These are phyloP conservation scores for Megaleporinus macrocephalus DNA, from an alignment of 2,113 vertebrate genomes.

Conservation along the genomic window DNA sequence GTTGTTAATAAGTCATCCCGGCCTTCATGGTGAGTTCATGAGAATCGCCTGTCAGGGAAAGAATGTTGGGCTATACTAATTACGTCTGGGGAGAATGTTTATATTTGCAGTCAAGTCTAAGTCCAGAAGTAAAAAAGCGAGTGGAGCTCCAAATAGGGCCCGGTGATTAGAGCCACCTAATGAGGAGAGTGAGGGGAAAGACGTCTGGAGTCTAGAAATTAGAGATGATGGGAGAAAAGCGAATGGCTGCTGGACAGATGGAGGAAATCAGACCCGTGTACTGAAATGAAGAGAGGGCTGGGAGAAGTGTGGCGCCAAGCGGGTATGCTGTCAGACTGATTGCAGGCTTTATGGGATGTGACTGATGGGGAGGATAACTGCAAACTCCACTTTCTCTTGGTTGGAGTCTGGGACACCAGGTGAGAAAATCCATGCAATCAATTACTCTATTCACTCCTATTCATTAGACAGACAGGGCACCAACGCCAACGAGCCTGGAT, in stretches of 20 bases:
- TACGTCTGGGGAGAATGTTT: not conserved
- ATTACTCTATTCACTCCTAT: constrained; percentile 17
- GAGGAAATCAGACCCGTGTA: constrained; percentile 2
- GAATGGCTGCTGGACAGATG: constrained; percentile 9
- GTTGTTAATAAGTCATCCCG: not conserved
- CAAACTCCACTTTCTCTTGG: not conserved
- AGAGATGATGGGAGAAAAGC: not conserved
- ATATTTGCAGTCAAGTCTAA: not conserved
- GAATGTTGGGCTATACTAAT: not conserved
- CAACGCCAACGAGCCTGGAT: constrained; percentile 6
- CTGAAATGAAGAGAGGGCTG: constrained; percentile 25
- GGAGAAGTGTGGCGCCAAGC: constrained; percentile 6
- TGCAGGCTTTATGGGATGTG: constrained; percentile 29
- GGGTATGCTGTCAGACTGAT: constrained; percentile 20
- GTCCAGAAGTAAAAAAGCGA: not conserved
- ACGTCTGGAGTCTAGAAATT: not conserved
- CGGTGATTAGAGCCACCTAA: not conserved
- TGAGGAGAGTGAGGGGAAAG: not conserved
- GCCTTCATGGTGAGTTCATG: not conserved
- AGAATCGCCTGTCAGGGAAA: not conserved
- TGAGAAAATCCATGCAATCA: constrained; percentile 27
- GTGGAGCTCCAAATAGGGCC: not conserved
- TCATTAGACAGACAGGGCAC: constrained; percentile 8
- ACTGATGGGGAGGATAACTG: constrained; percentile 13
- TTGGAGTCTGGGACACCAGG: constrained; percentile 18